phyloP scores from a whole-genome alignment of 2,888 invertebrate genomes.

The Eupithecia inturbata region DNA sequence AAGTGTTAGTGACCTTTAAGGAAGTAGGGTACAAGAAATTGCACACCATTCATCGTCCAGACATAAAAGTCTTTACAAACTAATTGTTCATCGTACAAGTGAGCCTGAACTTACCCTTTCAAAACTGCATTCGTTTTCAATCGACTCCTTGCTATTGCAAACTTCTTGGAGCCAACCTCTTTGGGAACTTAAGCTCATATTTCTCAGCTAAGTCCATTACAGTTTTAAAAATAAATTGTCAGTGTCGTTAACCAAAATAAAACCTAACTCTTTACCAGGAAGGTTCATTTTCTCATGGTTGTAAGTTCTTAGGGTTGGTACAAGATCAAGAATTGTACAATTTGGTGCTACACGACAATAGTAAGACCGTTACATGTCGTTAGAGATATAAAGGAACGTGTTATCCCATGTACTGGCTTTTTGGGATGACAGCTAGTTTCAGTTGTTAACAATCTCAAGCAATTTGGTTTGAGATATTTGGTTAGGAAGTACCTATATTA shows the following conservation, averaged over 20 bases:
- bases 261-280: not conserved
- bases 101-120: slow-evolving; percentile 67
- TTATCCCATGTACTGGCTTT: slow-evolving; percentile 35
- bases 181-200: slow-evolving; percentile 31
- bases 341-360: slow-evolving; percentile 54
- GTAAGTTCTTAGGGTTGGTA: slow-evolving; percentile 36
- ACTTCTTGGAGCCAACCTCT: slow-evolving; percentile 38
- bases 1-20: slow-evolving; percentile 37
- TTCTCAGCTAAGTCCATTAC: not conserved
- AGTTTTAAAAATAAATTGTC: not conserved
- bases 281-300: slow-evolving; percentile 3
- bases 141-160: slow-evolving; percentile 60
- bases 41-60: slow-evolving; percentile 55
- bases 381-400: slow-evolving; percentile 45
- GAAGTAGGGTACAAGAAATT: slow-evolving; percentile 31
- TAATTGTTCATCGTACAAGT: slow-evolving; percentile 73
- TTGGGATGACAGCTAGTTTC: slow-evolving; percentile 4
- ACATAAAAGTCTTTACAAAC: slow-evolving; percentile 73
- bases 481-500: not conserved
- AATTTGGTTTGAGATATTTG: not conserved
- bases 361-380: slow-evolving; percentile 71
- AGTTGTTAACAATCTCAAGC: not conserved
- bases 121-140: slow-evolving; percentile 78
- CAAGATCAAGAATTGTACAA: slow-evolving; percentile 63
- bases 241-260: slow-evolving; percentile 22